phyloP scores from a whole-genome alignment of 2,797 vertebrate genomes.

The Acipenser transmontanus region DNA sequence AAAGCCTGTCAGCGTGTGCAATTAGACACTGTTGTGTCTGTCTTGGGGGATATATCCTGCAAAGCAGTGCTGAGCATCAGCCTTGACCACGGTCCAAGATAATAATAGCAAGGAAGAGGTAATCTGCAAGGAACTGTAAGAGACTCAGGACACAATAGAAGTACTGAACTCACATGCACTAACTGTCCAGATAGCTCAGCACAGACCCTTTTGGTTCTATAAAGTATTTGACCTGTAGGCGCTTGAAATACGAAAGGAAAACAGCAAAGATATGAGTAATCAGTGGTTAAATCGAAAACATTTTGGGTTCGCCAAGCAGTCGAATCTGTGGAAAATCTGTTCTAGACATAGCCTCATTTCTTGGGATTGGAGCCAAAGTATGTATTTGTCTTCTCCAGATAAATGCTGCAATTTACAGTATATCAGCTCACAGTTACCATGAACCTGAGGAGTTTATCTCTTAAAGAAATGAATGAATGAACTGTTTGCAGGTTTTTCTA shows the following conservation, averaged over 20 bases:
- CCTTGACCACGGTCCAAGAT: constrained; percentile 60
- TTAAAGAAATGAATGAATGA: constrained; percentile 49
- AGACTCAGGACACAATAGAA: constrained; percentile 60
- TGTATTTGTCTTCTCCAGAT: constrained; percentile 67
- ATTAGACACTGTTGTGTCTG: constrained; percentile 68
- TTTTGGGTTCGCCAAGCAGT: constrained; percentile 37
- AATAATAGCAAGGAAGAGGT: constrained; percentile 61
- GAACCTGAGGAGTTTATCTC: constrained; percentile 56
- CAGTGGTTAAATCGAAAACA: constrained; percentile 44
- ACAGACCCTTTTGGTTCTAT: constrained; percentile 40
- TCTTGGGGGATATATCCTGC: constrained; percentile 66
- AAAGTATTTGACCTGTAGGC: constrained; percentile 53
- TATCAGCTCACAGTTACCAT: constrained; percentile 44
- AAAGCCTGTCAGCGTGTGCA: constrained; percentile 21
- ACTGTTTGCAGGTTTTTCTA: constrained; percentile 45
- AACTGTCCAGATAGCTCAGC: constrained; percentile 42
- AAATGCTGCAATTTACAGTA: constrained; percentile 51
- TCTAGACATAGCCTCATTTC: constrained; percentile 70
- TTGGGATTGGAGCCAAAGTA: constrained; percentile 65
- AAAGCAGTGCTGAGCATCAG: constrained; percentile 50
- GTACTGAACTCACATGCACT: constrained; percentile 49
- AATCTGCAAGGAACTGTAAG: constrained; percentile 54
- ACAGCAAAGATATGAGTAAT: constrained; percentile 44
- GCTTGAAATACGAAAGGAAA: constrained; percentile 30
- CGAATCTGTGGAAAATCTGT: constrained; percentile 67